Percentiles rank a stretch among this genome's conserved stretches.
phyloP scores from a whole-genome alignment of 2,113 vertebrate genomes.

The Hypanus sabinus region DNA sequence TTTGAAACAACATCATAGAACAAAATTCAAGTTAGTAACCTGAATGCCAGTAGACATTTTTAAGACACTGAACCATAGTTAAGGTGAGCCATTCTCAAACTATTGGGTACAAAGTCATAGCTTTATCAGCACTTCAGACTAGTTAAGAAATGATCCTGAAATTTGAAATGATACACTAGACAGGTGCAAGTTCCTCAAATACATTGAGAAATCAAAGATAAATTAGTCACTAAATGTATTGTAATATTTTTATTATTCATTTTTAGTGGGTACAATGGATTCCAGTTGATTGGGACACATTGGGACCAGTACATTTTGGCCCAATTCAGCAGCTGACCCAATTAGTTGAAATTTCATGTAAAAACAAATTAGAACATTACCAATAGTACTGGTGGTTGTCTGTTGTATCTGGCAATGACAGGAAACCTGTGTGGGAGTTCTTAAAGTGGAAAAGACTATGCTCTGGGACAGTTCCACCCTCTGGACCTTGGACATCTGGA shows the following conservation, averaged over 20 bases:
- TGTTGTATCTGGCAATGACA: too few relatives aligned
- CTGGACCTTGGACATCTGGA: too few relatives aligned
- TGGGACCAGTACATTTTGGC: too few relatives aligned
- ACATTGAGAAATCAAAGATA: background rate
- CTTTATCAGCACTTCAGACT: background rate
- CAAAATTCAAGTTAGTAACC: background rate
- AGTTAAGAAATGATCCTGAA: background rate
- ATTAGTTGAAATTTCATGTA: too few relatives aligned
- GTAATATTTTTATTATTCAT: background rate
- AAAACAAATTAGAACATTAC: too few relatives aligned
- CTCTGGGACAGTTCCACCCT: too few relatives aligned
- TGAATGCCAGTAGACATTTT: background rate
- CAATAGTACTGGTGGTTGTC: too few relatives aligned
- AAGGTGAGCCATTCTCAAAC: background rate
- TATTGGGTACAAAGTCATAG: background rate
- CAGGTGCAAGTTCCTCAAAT: background rate
- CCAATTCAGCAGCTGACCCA: too few relatives aligned
- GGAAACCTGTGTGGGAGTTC: too few relatives aligned
- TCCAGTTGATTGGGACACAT: too few relatives aligned
- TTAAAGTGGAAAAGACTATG: too few relatives aligned
- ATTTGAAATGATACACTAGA: background rate
- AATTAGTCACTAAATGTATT: background rate
- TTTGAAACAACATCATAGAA: background rate
- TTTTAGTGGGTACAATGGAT: background rate
- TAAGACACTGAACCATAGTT: background rate